Percentiles rank a stretch among this genome's conserved stretches.
These are phyloP conservation scores for Drosophila baimaii DNA, from an alignment of 1,140 invertebrate species.

Conservation along the genomic window DNA sequence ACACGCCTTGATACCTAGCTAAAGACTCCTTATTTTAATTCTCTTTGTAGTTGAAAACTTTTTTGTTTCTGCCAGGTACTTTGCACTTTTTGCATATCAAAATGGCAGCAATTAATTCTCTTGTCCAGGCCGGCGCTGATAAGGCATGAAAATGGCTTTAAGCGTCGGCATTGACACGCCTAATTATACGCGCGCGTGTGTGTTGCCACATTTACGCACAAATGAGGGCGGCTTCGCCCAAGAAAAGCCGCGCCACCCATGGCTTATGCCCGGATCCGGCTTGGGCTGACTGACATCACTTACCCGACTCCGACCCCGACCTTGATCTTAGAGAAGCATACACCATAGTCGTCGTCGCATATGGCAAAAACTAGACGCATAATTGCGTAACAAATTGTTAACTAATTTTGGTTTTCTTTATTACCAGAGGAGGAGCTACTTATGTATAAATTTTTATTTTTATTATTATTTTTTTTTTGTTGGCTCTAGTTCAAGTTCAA, in stretches of 20 bases:
- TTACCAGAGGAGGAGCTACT: constrained; percentile 37
- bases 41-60: constrained; percentile 24
- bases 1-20: neutral
- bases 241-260: constrained; percentile 67
- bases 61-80: constrained; percentile 35
- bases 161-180: constrained; percentile 78
- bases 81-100: constrained; percentile 76
- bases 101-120: constrained; percentile 80
- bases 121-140: constrained; percentile 64
- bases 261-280: constrained; percentile 18
- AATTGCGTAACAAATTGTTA: constrained; percentile 81
- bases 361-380: constrained; percentile 63
- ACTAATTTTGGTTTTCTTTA: constrained; percentile 58
- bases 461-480: no score
- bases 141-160: constrained; percentile 72
- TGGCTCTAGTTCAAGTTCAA: constrained; percentile 58
- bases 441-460: no score
- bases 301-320: constrained; percentile 26
- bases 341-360: constrained; percentile 7
- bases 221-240: constrained; percentile 43
- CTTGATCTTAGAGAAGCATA: constrained; percentile 69
- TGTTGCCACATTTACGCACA: constrained; percentile 78
- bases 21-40: constrained; percentile 24
- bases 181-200: constrained; percentile 66
- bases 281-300: constrained; percentile 73